phyloP scores from a whole-genome alignment of 2,888 invertebrate genomes.

The Campopleginae sp. region DNA sequence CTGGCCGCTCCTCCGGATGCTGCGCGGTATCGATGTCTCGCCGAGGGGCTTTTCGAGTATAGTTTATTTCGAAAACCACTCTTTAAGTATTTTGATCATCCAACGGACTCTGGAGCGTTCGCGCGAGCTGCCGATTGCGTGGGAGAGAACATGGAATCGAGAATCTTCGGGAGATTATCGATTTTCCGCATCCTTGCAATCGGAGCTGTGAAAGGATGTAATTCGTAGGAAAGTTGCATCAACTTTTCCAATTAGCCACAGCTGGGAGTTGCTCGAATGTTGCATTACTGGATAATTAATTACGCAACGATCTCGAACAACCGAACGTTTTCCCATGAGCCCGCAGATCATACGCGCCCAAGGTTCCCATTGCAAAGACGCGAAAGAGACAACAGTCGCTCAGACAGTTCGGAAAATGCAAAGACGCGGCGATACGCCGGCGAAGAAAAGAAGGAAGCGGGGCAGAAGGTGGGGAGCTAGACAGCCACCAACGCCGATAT shows the following conservation, averaged over 20 bases:
- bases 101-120: not conserved
- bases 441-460: not conserved
- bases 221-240: not conserved
- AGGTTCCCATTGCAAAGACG: not conserved
- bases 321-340: not conserved
- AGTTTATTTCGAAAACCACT: not conserved
- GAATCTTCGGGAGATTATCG: not conserved
- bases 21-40: slow-evolving; percentile 56
- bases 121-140: not conserved
- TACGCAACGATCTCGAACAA: not conserved
- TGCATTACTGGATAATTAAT: not conserved
- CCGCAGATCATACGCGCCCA: not conserved
- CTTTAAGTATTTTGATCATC: slow-evolving; percentile 9
- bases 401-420: slow-evolving; percentile 5
- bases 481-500: not conserved
- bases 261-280: not conserved
- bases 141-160: not conserved
- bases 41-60: slow-evolving; percentile 20
- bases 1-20: slow-evolving; percentile 45
- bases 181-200: not conserved
- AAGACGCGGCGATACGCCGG: slow-evolving; percentile 15
- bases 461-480: not conserved
- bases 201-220: not conserved
- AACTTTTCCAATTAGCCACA: not conserved
- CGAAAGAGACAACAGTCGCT: not conserved